Evolutionary conservation across 2,888 invertebrate genomes (phyloP).

Genomic region (Calameuta filiformis): DNA sequence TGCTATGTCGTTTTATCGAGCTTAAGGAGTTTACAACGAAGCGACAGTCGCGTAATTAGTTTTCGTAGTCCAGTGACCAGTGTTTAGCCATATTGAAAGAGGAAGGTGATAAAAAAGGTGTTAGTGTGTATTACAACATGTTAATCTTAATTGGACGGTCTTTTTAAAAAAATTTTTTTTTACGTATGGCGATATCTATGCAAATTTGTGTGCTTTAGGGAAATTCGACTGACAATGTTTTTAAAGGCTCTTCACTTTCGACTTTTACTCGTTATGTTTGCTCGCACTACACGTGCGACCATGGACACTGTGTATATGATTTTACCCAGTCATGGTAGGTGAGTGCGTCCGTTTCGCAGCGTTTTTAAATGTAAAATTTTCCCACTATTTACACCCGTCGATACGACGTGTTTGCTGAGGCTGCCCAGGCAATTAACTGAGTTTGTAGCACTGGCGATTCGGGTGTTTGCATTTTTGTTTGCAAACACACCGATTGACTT

Average conservation of each 20-base stretch:
- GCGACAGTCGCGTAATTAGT: neutral
- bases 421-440: slow-evolving; percentile 51
- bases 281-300: neutral
- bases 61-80: neutral
- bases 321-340: neutral
- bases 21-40: neutral
- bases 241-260: neutral
- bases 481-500: slow-evolving; percentile 32
- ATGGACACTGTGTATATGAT: neutral
- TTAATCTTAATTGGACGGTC: neutral
- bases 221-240: neutral
- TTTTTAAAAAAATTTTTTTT: no score
- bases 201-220: neutral
- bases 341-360: neutral
- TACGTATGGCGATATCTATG: neutral
- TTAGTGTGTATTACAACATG: no score
- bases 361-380: slow-evolving; percentile 37
- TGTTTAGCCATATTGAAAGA: neutral
- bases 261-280: neutral
- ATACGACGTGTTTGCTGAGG: slow-evolving; percentile 48
- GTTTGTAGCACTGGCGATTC: slow-evolving; percentile 28
- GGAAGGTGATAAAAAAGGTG: neutral
- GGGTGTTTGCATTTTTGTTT: slow-evolving; percentile 48
- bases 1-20: neutral
- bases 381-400: slow-evolving; percentile 41